phyloP scores from a whole-genome alignment of 2,888 invertebrate genomes.

The Amiota minor region DNA sequence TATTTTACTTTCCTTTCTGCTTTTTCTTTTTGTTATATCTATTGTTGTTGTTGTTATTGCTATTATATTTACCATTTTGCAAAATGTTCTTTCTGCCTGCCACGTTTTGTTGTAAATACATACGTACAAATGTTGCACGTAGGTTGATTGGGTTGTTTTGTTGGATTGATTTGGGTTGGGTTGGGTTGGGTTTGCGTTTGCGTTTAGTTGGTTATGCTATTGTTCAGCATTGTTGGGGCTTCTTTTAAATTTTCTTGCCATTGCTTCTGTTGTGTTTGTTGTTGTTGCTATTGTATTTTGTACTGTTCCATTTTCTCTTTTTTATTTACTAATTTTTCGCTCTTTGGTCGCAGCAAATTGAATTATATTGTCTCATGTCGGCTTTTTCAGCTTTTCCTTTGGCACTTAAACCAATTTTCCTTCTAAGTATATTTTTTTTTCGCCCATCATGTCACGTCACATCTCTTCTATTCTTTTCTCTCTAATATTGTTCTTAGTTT shows the following conservation, averaged over 20 bases:
- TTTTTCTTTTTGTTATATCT: background rate
- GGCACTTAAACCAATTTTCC: constrained; percentile 31
- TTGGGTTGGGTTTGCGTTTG: background rate
- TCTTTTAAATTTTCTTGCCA: constrained; percentile 31
- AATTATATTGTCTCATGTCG: constrained; percentile 54
- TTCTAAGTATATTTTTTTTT: constrained; percentile 1
- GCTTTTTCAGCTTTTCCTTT: constrained; percentile 27
- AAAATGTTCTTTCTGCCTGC: background rate
- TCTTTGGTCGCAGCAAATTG: constrained; percentile 55
- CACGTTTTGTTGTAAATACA: background rate
- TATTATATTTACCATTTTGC: background rate
- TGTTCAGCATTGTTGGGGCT: constrained; percentile 34
- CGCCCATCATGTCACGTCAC: constrained; percentile 3
- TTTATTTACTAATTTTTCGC: background rate
- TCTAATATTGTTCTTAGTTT: constrained; percentile 28
- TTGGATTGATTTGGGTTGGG: background rate
- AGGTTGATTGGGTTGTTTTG: background rate
- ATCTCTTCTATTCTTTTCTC: constrained; percentile 20
- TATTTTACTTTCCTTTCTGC: background rate
- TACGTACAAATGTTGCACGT: too few species aligned
- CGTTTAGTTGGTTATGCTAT: background rate
- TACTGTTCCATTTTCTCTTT: background rate
- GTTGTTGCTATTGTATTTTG: background rate
- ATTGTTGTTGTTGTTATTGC: background rate
- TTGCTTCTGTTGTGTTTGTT: background rate